Evolutionary conservation across 2,113 vertebrate species (phyloP), one percentile per base, ranked within the genome.

Genomic region (Aleadryas rufinucha): DNA sequence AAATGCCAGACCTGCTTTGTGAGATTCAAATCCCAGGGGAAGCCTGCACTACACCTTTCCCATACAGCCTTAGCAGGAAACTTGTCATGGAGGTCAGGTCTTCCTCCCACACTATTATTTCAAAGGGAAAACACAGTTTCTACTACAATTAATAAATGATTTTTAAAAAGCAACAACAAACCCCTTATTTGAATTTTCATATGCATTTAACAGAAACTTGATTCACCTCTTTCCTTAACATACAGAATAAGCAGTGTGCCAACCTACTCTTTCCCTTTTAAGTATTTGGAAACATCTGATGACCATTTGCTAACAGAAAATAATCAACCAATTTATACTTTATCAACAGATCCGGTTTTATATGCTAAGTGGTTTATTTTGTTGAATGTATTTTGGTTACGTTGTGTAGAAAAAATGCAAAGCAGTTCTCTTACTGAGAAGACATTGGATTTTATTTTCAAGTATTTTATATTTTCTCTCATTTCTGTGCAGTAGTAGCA

Each of bases 321-420:
- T 37, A 26, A 28, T 74, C 24, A 85, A 69, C 11, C 8, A 53
- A 10, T 60, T 88, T 78, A 31, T 50, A 42, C 17, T 45, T 52
- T 65, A 22, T 53, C 31, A 89, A 50, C 28, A 64, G 19, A 24
- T 85, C 10, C 68, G 24, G 30, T 71, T 87, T 54, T 33, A 72
- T 54, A n/a, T 79, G 3, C 8, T 52, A 28, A 47, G 26, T 39
- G 4, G 0, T 4, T 52, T 63, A 11, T 2, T 4, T 75, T 71
- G 7, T 28, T 76, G 11, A 59, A 59, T 69, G 9, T 42, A 13
- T 79, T 87, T 79, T 83, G 4, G 10, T n/a, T 52, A n/a, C 6
- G 5, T 8, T 20, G 0, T 18, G 24, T 8, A 41, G 19, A 53
- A 35, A 69, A 61, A 35, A 37, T 0, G 0, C 3, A 44, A 72